Conservation (phyloP, 2,888 invertebrate species). For the Autographa pulchrina region DNA sequence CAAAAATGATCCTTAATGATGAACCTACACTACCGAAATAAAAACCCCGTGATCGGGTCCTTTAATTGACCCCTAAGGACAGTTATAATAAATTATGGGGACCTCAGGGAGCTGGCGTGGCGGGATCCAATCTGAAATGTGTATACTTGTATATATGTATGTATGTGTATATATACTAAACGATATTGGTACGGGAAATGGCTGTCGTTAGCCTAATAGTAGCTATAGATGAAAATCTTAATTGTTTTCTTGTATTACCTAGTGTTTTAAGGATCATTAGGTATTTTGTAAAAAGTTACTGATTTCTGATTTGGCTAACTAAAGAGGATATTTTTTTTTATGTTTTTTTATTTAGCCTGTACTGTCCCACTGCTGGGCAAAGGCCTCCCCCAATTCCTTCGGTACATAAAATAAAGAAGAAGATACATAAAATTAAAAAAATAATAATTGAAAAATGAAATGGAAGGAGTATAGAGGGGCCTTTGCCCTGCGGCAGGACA, state of each 20-base stretch:
- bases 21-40: slow-evolving; percentile 8
- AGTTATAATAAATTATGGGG: slow-evolving; percentile 45
- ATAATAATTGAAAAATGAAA: too few relatives aligned
- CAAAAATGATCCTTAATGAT: slow-evolving; percentile 17
- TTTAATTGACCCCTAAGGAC: slow-evolving; percentile 50
- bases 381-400: too few relatives aligned
- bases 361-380: too few relatives aligned
- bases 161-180: slow-evolving; percentile 9
- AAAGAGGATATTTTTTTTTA: too few relatives aligned
- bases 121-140: slow-evolving; percentile 43
- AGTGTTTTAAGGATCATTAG: neutral
- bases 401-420: too few relatives aligned
- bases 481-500: too few relatives aligned
- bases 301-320: too few relatives aligned
- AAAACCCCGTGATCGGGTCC: slow-evolving; percentile 42
- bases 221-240: neutral
- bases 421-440: too few relatives aligned
- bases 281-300: neutral
- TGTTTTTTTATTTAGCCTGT: too few relatives aligned
- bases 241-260: neutral
- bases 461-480: too few relatives aligned
- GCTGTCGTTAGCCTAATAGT: neutral
- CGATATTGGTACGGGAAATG: slow-evolving; percentile 16
- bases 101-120: slow-evolving; percentile 27
- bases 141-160: neutral